Evolutionary conservation across 2,797 vertebrate species (phyloP), one percentile per base, ranked within the genome.

Genomic region (Cynopterus sphinx): DNA sequence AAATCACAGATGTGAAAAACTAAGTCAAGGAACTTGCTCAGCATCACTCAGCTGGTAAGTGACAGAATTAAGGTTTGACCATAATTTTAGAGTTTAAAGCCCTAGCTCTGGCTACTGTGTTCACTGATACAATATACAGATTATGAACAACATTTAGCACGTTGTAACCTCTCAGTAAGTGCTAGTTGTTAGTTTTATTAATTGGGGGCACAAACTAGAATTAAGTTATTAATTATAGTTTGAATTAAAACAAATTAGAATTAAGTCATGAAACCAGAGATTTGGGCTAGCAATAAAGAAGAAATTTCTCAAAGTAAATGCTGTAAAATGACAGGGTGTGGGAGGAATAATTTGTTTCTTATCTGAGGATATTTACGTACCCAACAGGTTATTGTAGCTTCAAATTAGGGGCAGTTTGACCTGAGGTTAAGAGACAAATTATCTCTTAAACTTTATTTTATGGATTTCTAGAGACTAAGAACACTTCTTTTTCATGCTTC

Each of bases 291-390:
- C 12, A 51, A 75, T 85, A 39, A 73, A 19, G 59, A 87, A 21
- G 61, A 94, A 3, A 26, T 81, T 98, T 53, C 51, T 65, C 31
- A 91, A 16, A 77, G 7, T 63, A 68, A 31, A 11, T n/a, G 2
- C 43, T 74, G 1, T 53, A 16, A 70, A 63, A 36, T 57, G 9
- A 31, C 7, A 11, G 26, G 6, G 6, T 6, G 13, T 15, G 0
- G 3, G 28, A 41, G 13, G 28, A 28, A 55, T 43, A 74, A 22
- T 73, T 73, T 61, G 6, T 28, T 53, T 39, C 22, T 65, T 91
- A 8, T 39, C 9, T 49, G 39, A 46, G 63, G 9, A 36, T 43
- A 33, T 90, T 36, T 33, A 74, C 89, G 55, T 43, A 13, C 21
- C 10, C 41, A 41, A 21, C 2, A 41, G 31, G 13, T 22, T 53